Base-by-base conservation (phyloP, 2,797 vertebrate genomes). In the Anolis apletophallus region DNA sequence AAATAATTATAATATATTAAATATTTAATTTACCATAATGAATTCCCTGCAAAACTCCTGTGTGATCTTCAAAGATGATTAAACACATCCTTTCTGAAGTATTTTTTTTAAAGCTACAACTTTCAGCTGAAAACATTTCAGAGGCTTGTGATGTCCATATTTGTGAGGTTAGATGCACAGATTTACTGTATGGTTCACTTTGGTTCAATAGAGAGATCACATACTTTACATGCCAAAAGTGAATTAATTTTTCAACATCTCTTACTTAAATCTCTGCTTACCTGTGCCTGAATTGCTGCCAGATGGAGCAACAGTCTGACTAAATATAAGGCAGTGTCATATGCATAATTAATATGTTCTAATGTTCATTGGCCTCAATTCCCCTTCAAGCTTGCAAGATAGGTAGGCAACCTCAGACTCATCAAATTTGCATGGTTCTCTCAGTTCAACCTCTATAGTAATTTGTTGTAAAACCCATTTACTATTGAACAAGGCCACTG, bases 1-100 rank as follows among this genome's bases (percentile, higher is more conserved):
- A 88, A 92, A 89, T 79, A 83, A 89, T n/a, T n/a, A 89, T 57
- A 80, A 67, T 77, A 73, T 68, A 82, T 77, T 78, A 90, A 92
- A 91, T 87, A 87, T 75, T 85, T 87, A 0, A 90, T 88, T 84
- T 85, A 64, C 81, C 57, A 46, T 88, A 80, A 68, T 5, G 0
- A 91, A 91, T 91, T 85, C 36, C 61, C 83, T 84, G n/a, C 2
- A 75, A 88, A 69, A 91, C 85, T 85, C 90, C 57, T 46, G 14
- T 67, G 26, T 52, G 64, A 84, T 85, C 79, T 81, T 86, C 77
- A 69, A 90, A 89, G 40, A 72, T 57, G 50, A 82, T 82, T 72
- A 82, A 82, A 21, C 76, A 57, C 76, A 89, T 52, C 14, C 7
- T 80, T 85, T 5, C n/a, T 85, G 80, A 84, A 85, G 67, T 69